Conservation (phyloP, 2,888 invertebrate genomes). For the Aleiodes leptofemur region DNA sequence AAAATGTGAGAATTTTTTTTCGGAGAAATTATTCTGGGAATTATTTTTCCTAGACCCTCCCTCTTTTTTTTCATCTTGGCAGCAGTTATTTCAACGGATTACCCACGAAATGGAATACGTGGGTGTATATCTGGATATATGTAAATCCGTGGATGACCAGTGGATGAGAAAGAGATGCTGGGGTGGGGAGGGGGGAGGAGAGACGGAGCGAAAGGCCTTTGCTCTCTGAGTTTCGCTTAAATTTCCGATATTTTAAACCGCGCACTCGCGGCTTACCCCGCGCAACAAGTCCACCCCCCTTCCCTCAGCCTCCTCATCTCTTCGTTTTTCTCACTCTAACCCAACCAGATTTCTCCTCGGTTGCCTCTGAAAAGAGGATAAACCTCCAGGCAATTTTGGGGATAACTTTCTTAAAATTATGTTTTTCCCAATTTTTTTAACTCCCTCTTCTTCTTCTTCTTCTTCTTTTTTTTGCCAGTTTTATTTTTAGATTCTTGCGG, state of each 20-base stretch:
- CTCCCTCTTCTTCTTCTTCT: slow-evolving; percentile 20
- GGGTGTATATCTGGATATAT: slow-evolving; percentile 48
- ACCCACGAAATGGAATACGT: slow-evolving; percentile 18
- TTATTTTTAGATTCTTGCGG: slow-evolving; percentile 28
- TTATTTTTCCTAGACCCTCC: not conserved
- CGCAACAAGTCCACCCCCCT: slow-evolving; percentile 69
- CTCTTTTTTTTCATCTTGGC: not conserved
- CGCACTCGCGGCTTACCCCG: slow-evolving; percentile 68
- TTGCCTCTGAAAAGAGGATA: slow-evolving; percentile 69
- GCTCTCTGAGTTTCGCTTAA: slow-evolving; percentile 59
- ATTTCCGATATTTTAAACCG: slow-evolving; percentile 74
- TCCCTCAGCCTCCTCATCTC: not conserved
- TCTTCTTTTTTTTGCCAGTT: not conserved
- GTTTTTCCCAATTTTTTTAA: slow-evolving; percentile 45
- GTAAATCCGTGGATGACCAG: slow-evolving; percentile 51
- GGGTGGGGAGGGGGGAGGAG: slow-evolving; percentile 30
- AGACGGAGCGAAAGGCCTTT: slow-evolving; percentile 43
- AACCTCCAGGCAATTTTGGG: slow-evolving; percentile 42
- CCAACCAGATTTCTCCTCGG: slow-evolving; percentile 69
- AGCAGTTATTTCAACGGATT: slow-evolving; percentile 46
- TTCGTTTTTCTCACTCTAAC: slow-evolving; percentile 17
- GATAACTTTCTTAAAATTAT: slow-evolving; percentile 52
- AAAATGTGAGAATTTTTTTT: too few relatives aligned
- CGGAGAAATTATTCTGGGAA: too few relatives aligned
- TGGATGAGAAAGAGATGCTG: slow-evolving; percentile 46